phyloP scores from a whole-genome alignment of 2,797 vertebrate genomes.

The Paratrypauchen microcephalus region DNA sequence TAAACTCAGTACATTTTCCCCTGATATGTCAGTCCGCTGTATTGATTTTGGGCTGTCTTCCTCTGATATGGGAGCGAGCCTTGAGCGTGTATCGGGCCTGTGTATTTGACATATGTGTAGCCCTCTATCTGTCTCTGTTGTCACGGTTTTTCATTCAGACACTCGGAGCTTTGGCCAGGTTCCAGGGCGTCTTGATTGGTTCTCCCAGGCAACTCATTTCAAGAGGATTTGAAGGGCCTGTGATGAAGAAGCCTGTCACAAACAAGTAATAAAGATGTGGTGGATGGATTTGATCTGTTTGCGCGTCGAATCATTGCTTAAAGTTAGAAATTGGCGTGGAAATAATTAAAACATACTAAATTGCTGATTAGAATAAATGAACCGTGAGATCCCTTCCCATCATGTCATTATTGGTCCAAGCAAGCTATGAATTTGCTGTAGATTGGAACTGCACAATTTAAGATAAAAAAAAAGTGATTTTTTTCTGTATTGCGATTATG shows the following conservation, averaged over 20 bases:
- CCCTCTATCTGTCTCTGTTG: conserved; percentile 17
- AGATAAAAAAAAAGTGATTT: too few species aligned
- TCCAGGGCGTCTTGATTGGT: conserved; percentile 35
- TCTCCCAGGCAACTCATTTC: conserved; percentile 27
- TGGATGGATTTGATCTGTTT: conserved; percentile 21
- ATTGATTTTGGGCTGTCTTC: conserved; percentile 24
- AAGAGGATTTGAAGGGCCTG: conserved; percentile 35
- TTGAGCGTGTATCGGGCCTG: conserved; percentile 7
- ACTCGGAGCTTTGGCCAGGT: conserved; percentile 12
- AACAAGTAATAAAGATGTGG: conserved; percentile 12
- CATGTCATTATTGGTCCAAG: background rate
- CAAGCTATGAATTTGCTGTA: background rate
- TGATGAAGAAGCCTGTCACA: conserved; percentile 39
- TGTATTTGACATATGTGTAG: conserved; percentile 15
- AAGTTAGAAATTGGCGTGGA: background rate
- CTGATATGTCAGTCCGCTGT: conserved; percentile 5
- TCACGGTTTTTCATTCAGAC: conserved; percentile 9
- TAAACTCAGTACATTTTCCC: conserved; percentile 6
- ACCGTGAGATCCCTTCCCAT: background rate
- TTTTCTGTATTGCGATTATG: too few species aligned
- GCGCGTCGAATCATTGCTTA: conserved; percentile 8
- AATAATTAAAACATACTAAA: background rate
- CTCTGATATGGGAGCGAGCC: conserved; percentile 24
- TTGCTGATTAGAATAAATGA: too few species aligned
- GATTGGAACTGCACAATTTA: too few species aligned